Base-by-base conservation (phyloP, 2,797 vertebrate species). In the Australoheros facetus region DNA sequence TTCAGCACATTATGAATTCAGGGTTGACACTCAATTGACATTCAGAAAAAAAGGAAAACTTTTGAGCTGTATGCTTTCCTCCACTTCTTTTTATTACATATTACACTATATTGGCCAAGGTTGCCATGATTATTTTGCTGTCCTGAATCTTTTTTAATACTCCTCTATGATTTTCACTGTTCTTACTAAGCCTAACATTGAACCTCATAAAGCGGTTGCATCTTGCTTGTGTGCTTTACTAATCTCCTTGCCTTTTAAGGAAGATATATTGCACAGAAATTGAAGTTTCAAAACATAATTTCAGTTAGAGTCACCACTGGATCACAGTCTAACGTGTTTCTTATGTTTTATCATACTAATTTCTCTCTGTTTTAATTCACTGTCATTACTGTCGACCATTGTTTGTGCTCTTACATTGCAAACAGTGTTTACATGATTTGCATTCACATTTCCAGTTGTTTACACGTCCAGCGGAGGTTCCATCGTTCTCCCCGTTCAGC, bases 401-500 rank as follows among this genome's bases (percentile, higher is more conserved):
- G 5, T 30, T 42, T 51, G 8, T 48, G 14, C 58, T 70, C 32
- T 21, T 4, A 17, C 12, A 3, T 8, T 30, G 8, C 42, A 56
- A 80, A 62, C 39, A 3, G n/a, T 30, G 21, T 77, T 55, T n/a
- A 55, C n/a, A 59, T 48, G 4, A 77, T 84, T 77, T 87, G 48
- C 14, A 17, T 69, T 77, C 37, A 54, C 17, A 14, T 60, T 58
- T 19, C 34, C 59, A 39, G 5, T 73, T 79, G 56, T 54, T 56
- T 74, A n/a, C 56, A 51, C 57, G 26, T n/a, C 21, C 69, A 54
- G 42, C 1, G 23, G 59, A 23, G 12, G 45, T 56, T 71, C 34
- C 45, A 79, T 84, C 32, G 30, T 16, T 86, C 75, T 85, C 51
- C 55, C 14, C 8, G 37, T 64, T 55, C 72, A 83, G 10, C 56